Evolutionary conservation across 2,797 vertebrate genomes (phyloP).

Genomic region (Sebastes minor): DNA sequence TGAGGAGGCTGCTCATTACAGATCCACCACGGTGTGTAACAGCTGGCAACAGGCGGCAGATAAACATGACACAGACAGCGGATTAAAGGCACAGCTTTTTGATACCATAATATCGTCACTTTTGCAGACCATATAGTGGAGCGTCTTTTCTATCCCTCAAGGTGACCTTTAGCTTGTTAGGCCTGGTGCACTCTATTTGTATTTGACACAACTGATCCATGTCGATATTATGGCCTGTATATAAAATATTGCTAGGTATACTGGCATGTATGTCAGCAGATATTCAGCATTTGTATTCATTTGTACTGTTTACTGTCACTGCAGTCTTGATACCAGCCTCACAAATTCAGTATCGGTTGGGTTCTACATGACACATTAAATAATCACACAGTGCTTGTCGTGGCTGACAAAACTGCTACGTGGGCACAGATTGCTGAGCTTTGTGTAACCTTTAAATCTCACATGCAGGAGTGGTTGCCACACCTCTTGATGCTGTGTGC

Average conservation of each 20-base stretch:
- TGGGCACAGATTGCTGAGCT: not conserved
- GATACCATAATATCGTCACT: not conserved
- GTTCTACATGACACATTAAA: not conserved
- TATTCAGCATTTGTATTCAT: not conserved
- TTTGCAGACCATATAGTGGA: not conserved
- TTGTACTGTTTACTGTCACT: not conserved
- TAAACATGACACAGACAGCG: not conserved
- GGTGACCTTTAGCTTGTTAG: conserved; percentile 37
- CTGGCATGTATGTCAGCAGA: not conserved
- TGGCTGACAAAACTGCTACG: not conserved
- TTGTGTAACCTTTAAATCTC: not conserved
- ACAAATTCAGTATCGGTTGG: not conserved
- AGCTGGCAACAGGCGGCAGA: conserved; percentile 10
- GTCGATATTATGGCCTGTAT: not conserved
- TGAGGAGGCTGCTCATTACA: conserved; percentile 27
- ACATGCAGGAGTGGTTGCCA: not conserved
- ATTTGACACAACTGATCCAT: not conserved
- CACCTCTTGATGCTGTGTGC: not conserved
- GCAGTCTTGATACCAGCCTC: not conserved
- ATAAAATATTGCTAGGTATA: too few relatives aligned
- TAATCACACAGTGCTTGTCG: not conserved
- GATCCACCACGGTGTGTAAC: not conserved
- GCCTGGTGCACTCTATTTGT: not conserved
- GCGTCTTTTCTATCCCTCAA: not conserved
- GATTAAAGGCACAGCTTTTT: not conserved